phyloP scores from a whole-genome alignment of 1,140 invertebrate species.

The Cataglyphis hispanica region DNA sequence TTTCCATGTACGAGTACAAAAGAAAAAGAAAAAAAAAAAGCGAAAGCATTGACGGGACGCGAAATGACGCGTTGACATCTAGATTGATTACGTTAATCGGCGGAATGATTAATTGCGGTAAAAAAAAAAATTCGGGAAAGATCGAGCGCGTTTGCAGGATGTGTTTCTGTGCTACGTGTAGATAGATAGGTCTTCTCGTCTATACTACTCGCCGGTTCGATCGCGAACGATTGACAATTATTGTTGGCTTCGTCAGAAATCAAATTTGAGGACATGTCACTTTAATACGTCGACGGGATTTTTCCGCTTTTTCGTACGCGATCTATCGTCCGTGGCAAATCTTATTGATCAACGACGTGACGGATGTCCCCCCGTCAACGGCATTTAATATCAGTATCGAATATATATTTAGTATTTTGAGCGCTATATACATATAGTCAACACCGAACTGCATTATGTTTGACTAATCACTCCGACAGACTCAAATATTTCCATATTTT shows the following conservation, averaged over 20 bases:
- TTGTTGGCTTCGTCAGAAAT: constrained; percentile 42
- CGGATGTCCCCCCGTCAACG: constrained; percentile 29
- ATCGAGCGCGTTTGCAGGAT: not conserved
- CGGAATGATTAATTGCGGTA: constrained; percentile 32
- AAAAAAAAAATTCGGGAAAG: constrained; percentile 41
- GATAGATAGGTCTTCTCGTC: not conserved
- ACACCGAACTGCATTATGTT: not conserved
- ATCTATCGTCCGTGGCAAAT: constrained; percentile 32
- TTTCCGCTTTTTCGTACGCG: constrained; percentile 33
- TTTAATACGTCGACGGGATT: not conserved
- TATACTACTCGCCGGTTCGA: not conserved
- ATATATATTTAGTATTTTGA: constrained; percentile 27
- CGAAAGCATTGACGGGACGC: not conserved
- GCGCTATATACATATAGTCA: not conserved
- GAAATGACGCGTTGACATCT: constrained; percentile 39
- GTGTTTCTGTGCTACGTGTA: not conserved
- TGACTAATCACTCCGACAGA: not conserved
- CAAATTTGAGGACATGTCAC: constrained; percentile 56
- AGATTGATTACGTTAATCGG: constrained; percentile 58
- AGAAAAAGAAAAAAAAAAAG: not conserved
- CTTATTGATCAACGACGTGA: constrained; percentile 52
- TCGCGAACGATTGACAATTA: constrained; percentile 57
- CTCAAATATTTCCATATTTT: constrained; percentile 52
- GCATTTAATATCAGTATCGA: constrained; percentile 10
- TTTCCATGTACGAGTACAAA: not conserved